These are phyloP conservation scores for Cylindroiulus punctatus DNA, from an alignment of 2,888 invertebrate species.

Conservation along the genomic window DNA sequence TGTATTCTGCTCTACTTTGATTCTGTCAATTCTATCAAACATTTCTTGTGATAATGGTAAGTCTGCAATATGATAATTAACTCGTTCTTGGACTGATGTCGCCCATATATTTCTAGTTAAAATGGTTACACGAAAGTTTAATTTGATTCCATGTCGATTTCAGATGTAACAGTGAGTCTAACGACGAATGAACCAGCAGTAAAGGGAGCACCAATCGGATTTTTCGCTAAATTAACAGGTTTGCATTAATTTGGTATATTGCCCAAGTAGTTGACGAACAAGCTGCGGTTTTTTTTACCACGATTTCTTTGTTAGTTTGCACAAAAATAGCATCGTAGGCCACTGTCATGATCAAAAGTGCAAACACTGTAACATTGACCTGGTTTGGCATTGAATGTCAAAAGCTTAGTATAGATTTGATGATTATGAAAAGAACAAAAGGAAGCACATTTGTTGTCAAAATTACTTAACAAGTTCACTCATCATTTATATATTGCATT, in stretches of 20 bases:
- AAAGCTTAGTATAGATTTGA: too few species aligned
- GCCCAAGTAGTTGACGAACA: not conserved
- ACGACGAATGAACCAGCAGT: constrained; percentile 43
- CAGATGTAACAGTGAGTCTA: not conserved
- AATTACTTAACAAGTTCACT: too few species aligned
- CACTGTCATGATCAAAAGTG: too few species aligned
- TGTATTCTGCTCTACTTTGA: constrained; percentile 1
- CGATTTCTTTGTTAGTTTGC: too few species aligned
- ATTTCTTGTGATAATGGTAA: constrained; percentile 20
- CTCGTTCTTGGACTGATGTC: not conserved
- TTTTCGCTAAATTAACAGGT: constrained; percentile 35
- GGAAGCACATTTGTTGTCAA: too few species aligned
- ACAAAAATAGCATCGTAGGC: too few species aligned
- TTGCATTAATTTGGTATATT: not conserved
- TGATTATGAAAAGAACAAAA: too few species aligned
- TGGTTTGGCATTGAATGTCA: too few species aligned
- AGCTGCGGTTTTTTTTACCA: not conserved
- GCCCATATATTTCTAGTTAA: not conserved
- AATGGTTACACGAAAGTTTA: not conserved
- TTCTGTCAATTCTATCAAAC: not conserved
- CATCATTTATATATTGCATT: not conserved
- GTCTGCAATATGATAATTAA: not conserved
- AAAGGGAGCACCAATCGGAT: constrained; percentile 45
- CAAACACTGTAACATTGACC: too few species aligned
- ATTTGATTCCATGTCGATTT: not conserved